These are phyloP conservation scores for Hypotaenidia okinawae DNA, from an alignment of 2,797 vertebrate genomes.

Conservation along the genomic window DNA sequence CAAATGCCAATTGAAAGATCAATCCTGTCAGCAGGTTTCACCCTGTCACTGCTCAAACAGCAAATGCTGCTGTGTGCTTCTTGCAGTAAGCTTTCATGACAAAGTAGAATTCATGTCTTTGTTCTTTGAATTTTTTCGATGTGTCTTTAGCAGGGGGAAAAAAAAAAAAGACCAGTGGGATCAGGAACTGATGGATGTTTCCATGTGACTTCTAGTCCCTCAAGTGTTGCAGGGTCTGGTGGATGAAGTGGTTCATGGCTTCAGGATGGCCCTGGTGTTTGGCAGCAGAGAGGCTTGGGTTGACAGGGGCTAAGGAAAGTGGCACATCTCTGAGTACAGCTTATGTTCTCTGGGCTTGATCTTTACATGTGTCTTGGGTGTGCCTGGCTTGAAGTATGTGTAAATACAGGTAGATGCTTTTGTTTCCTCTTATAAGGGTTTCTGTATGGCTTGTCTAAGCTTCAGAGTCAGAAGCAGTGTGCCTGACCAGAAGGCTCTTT, in stretches of 20 bases:
- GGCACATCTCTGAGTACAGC: fast-evolving
- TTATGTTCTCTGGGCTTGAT: fast-evolving
- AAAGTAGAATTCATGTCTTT: not conserved
- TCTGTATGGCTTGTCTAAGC: not conserved
- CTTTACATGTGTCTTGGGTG: fast-evolving
- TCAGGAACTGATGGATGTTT: not conserved
- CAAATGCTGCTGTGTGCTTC: fast-evolving
- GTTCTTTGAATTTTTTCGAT: not conserved
- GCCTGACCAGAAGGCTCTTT: not conserved
- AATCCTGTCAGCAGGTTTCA: not conserved
- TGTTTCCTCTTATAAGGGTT: not conserved
- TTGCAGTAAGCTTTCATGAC: not conserved
- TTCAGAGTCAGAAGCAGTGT: not conserved
- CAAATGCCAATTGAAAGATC: not conserved
- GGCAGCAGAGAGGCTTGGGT: not conserved
- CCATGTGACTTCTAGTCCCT: not conserved
- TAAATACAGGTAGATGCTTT: not conserved
- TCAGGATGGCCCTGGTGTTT: not conserved
- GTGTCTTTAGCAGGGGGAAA: not conserved
- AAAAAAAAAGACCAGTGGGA: not conserved
- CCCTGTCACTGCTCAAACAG: not conserved
- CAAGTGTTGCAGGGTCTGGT: fast-evolving
- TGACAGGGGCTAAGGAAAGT: not conserved
- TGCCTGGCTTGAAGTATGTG: not conserved
- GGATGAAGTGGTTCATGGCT: not conserved